These are phyloP conservation scores for Bugula neritina DNA, from an alignment of 2,888 invertebrate genomes.

Conservation along the genomic window DNA sequence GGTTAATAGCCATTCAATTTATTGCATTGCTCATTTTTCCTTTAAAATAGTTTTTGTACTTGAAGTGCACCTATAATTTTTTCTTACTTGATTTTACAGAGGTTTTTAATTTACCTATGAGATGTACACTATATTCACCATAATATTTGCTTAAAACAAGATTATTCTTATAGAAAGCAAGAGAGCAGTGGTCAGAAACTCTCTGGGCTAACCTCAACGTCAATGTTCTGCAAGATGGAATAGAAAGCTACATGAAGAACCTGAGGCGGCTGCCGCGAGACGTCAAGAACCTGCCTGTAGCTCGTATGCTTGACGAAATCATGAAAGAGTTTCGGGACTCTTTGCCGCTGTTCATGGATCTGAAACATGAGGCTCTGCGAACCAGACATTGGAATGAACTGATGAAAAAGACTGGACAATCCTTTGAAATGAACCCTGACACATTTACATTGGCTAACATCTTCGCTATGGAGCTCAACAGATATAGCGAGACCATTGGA, in stretches of 20 bases:
- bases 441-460: constrained; percentile 85
- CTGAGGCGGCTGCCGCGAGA: constrained; percentile 69
- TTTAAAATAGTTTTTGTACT: no score
- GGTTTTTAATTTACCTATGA: no score
- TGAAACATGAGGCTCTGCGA: constrained; percentile 83
- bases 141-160: no score
- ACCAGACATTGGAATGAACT: constrained; percentile 84
- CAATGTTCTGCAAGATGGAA: constrained; percentile 73
- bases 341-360: constrained; percentile 79
- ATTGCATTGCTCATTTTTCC: no score
- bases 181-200: constrained; percentile 78
- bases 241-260: constrained; percentile 75
- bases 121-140: no score
- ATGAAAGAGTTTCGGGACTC: constrained; percentile 83
- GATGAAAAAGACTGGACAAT: constrained; percentile 73
- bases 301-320: constrained; percentile 67
- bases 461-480: constrained; percentile 84
- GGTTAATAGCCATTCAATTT: constrained; percentile 36
- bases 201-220: constrained; percentile 82
- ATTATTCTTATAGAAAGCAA: constrained; percentile 58
- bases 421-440: constrained; percentile 80
- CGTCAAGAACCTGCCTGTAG: constrained; percentile 60
- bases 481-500: constrained; percentile 72
- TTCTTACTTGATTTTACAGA: no score
- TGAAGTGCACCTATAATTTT: no score